Base-by-base conservation (phyloP, 2,888 invertebrate species). In the Rotaria macrura region DNA sequence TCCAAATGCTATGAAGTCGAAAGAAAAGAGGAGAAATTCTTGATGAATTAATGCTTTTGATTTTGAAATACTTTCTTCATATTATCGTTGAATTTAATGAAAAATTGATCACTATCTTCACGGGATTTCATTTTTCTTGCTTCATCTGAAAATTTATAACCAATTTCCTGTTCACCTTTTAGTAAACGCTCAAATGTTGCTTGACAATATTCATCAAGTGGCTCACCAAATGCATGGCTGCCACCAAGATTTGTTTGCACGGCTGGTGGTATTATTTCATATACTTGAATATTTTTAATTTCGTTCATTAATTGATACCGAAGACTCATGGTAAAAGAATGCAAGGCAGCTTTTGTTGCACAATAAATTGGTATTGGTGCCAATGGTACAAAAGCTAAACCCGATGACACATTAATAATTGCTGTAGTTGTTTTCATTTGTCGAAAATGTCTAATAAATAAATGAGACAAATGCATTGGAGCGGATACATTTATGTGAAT, bases 231-330 rank as follows among this genome's bases (percentile, higher is more conserved):
- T n/a, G 40, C 25, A 12, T 79, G 79, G 6, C 43, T 25, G n/a
- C 43, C 79, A n/a, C 79, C 79, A 79, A 79, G 40, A 79, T 79
- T 79, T 79, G 79, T 79, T 79, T 79, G 40, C 25, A 79, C 79
- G n/a, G 79, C 79, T 43, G 79, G 43, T 12, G 79, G 79, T 10
- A 43, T 4, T 4, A 79, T 79, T 79, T 79, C 79, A 14, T 43
- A 43, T 3, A 79, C 25, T 79, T 79, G 79, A 79, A 79, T 43
- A 79, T 40, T 40, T n/a, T 40, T 79, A 1, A 65, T 65, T 65
- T 65, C 65, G 23, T 79, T 25, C 25, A n/a, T 43, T 43, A 79
- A 43, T n/a, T 79, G 25, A 43, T 43, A 79, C 12, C 79, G 25
- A n/a, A 79, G 25, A n/a, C 79, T 79, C 79, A 79, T 79, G 4